Conservation (phyloP, 2,888 invertebrate species). For the Saturnia japonica region DNA sequence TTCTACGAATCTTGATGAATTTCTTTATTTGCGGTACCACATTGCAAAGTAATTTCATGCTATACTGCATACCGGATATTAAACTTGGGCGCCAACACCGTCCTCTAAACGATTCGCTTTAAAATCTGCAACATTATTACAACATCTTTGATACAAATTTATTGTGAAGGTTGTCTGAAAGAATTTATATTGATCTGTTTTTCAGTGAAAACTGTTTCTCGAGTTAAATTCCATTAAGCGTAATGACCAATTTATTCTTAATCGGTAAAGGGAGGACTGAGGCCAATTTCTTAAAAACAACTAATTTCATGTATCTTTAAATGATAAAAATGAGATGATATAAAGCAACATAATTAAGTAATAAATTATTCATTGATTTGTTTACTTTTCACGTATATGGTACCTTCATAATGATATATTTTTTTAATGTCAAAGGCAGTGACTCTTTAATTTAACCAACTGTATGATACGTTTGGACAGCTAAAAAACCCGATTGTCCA, state of each 20-base stretch:
- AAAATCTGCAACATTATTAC: slow-evolving; percentile 5
- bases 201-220: background rate
- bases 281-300: background rate
- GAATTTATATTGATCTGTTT: background rate
- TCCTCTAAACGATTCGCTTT: slow-evolving; percentile 25
- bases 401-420: background rate
- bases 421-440: background rate
- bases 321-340: too few relatives aligned
- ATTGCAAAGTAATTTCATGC: slow-evolving; percentile 50
- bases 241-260: background rate
- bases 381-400: too few relatives aligned
- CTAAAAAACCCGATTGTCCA: background rate
- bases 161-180: slow-evolving; percentile 21
- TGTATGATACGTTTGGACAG: background rate
- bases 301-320: too few relatives aligned
- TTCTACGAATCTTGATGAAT: slow-evolving; percentile 1
- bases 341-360: too few relatives aligned
- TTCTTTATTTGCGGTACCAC: slow-evolving; percentile 30
- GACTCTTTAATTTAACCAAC: background rate
- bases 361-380: too few relatives aligned
- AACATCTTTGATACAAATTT: slow-evolving; percentile 18
- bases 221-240: background rate
- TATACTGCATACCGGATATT: slow-evolving; percentile 39
- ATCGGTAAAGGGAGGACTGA: background rate
- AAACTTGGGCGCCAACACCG: slow-evolving; percentile 21